Base-by-base conservation (phyloP, 2,797 vertebrate genomes). In the Catharus ustulatus region DNA sequence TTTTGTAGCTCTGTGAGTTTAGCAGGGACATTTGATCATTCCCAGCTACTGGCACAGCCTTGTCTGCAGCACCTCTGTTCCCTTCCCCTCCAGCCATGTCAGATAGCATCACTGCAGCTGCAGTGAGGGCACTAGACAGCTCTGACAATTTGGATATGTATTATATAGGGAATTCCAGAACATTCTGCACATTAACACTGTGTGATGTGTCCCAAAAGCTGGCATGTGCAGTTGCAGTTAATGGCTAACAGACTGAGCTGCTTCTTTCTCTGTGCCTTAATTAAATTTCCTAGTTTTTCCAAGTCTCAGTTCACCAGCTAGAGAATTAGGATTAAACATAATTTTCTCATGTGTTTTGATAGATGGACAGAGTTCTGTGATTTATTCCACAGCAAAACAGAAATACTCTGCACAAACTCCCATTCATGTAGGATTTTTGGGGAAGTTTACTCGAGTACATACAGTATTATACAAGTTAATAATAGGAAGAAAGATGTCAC, bases 41-140 rank as follows among this genome's bases (percentile, higher is more conserved):
- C 43, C 38, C 57, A 87, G 87, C 93, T 95, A 87, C 96, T 74
- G 87, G 69, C 72, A 38, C 8, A 64, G 75, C 75, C 72, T 75
- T 15, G 1, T 59, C 36, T 89, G 57, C 26, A 63, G 17, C 74
- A 46, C 30, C 20, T 54, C 59, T 84, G 45, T 45, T 62, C 42
- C 66, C 24, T 55, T 73, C 32, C 43, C 34, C 57, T 69, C 46
- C 72, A 66, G 52, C 52, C 10, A 0, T 5, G 15, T 19, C 49
- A 18, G 20, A 72, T 21, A 57, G n/a, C 76, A 48, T 19, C 26
- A 3, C 0, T 69, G 36, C 77, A 71, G 51, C 36, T 57, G 79
- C 87, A 61, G 21, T 4, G 30, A 81, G 78, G 26, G 27, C 71
- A 15, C 3, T 1, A 13, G 12, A 15, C 43, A 78, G 61, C 55